These are phyloP conservation scores for Ictidomys tridecemlineatus DNA, from an alignment of 2,113 vertebrate genomes.

Conservation along the genomic window DNA sequence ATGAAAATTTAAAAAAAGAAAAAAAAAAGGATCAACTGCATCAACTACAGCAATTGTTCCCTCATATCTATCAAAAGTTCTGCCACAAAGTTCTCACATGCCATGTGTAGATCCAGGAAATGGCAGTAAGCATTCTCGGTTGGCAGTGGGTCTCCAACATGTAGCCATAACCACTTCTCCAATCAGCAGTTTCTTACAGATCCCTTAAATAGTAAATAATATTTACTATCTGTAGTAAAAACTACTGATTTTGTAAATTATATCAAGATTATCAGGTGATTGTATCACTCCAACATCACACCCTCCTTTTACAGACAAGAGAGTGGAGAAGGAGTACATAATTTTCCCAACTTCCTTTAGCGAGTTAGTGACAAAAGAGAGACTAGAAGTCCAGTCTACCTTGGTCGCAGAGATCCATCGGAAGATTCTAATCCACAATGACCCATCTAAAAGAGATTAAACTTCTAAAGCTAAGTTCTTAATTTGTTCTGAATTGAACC, in stretches of 20 bases:
- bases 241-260: neutral
- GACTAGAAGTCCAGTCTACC: neutral
- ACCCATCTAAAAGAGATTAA: neutral
- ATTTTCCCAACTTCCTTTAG: neutral
- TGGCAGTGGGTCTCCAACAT: neutral
- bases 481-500: neutral
- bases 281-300: neutral
- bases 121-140: neutral
- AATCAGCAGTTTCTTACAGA: neutral
- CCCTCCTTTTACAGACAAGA: neutral
- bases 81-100: neutral
- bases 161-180: neutral
- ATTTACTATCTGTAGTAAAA: too few species aligned
- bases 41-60: neutral
- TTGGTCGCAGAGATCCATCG: neutral
- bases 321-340: neutral
- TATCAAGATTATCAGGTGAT: neutral
- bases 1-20: neutral
- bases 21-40: neutral
- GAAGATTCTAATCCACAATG: neutral
- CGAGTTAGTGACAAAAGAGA: neutral
- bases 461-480: constrained; percentile 1
- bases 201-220: neutral
- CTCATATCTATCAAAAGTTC: neutral
- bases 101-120: neutral